phyloP scores from a whole-genome alignment of 2,113 vertebrate species.

The Boulengeromyrus knoepffleri region DNA sequence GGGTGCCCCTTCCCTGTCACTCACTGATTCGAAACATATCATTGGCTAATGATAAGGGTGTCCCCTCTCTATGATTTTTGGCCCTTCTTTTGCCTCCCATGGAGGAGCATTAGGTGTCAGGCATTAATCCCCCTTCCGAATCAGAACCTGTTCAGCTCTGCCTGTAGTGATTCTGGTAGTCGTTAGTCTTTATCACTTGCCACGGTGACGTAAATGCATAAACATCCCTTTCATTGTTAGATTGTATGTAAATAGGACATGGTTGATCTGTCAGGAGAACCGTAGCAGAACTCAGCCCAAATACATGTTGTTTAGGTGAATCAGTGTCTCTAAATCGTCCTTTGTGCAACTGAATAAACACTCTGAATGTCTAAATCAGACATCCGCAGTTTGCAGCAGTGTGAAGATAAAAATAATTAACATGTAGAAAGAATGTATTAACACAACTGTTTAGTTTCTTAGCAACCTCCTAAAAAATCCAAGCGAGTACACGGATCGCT shows the following conservation, averaged over 20 bases:
- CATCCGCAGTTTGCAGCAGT: background rate
- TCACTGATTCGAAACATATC: background rate
- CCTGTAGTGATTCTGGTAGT: background rate
- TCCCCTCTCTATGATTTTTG: background rate
- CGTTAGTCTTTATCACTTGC: background rate
- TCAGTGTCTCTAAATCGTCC: background rate
- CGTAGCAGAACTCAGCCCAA: background rate
- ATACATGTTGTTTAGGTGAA: background rate
- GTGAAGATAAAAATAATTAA: conserved; percentile 9
- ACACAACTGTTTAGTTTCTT: conserved; percentile 8
- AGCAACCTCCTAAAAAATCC: conserved; percentile 11
- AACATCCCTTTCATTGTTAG: background rate
- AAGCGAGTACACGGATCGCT: background rate
- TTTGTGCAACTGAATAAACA: background rate
- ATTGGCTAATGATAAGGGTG: background rate
- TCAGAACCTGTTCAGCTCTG: background rate
- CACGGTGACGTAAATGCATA: background rate
- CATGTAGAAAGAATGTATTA: background rate
- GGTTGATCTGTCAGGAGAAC: background rate
- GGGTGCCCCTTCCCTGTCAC: background rate
- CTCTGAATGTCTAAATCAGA: background rate
- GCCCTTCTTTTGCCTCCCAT: background rate
- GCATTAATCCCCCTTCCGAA: background rate
- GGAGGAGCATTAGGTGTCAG: background rate
- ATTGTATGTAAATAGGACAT: background rate